Base-by-base conservation (phyloP, 2,888 invertebrate genomes). In the Callinectes sapidus region DNA sequence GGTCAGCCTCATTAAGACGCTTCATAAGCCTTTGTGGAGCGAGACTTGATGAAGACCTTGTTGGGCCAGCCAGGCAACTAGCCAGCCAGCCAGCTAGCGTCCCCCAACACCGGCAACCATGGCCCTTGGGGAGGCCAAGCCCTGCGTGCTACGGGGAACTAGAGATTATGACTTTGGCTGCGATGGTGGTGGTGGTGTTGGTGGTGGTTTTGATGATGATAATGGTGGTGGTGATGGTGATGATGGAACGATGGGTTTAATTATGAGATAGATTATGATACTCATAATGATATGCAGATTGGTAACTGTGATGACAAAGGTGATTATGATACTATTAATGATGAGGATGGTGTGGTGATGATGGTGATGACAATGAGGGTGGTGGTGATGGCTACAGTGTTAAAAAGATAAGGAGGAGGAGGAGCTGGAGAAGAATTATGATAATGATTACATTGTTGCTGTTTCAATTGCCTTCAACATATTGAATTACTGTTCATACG, bases 221-320 rank as follows among this genome's bases (percentile, higher is more conserved):
- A 32, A 32, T 32, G 16, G 32, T 77, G 77, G 77, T 77, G 77
- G 32, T 16, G 81, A 35, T 81, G 81, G 3, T 81, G 81, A 35
- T 81, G 81, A 32, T 35, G 81, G 81, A 5, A 35, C 32, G 81
- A 35, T 81, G 81, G 35, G 35, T 81, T 35, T 35, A 81, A 81
- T 81, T 81, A 81, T 81, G 81, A 81, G 81, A 81, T 81, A 35
- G 81, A 81, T 81, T 81, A 81, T 81, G 81, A 81, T 81, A 81
- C 32, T 35, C 1, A 35, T 81, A 81, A 81, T 81, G 81, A 81
- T 81, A 81, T 81, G 81, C 81, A 81, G 81, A 81, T 81, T 81
- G 35, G 81, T 81, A 81, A 81, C 81, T 35, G 81, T 81, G 81
- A 81, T 81, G 81, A 81, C 81, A 35, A 81, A 35, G 81, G 81